Conservation (phyloP, 2,113 vertebrate species). For the Leptobrachium ailaonicum region DNA sequence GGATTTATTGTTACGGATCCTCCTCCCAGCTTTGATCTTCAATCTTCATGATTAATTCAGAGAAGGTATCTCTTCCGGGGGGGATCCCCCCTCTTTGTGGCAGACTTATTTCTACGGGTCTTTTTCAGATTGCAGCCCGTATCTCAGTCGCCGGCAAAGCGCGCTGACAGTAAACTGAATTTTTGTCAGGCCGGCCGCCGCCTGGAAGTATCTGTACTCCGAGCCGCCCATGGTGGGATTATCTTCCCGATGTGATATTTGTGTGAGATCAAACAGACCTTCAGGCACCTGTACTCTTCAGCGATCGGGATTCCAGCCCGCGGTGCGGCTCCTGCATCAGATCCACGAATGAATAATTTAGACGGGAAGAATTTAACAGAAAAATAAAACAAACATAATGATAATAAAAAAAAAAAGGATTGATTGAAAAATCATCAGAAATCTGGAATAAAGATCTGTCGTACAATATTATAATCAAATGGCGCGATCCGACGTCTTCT, state of each 20-base stretch:
- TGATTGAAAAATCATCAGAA: too few relatives aligned
- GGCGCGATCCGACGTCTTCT: too few relatives aligned
- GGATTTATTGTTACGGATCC: too few relatives aligned
- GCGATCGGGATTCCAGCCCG: background rate
- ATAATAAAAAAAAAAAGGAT: too few relatives aligned
- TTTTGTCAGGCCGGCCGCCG: background rate
- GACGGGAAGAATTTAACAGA: background rate
- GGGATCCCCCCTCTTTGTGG: background rate
- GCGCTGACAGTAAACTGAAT: background rate
- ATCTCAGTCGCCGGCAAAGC: slow-evolving; percentile 19
- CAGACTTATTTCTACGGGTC: slow-evolving; percentile 1
- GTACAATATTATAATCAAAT: too few relatives aligned
- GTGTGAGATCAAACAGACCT: background rate
- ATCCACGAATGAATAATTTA: background rate
- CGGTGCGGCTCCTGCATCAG: background rate
- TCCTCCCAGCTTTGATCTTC: slow-evolving; percentile 18
- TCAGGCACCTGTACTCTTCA: background rate
- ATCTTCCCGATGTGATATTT: background rate
- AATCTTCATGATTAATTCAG: slow-evolving; percentile 35
- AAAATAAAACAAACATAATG: too few relatives aligned
- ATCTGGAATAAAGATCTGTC: too few relatives aligned
- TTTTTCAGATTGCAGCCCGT: background rate
- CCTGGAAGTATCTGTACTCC: background rate
- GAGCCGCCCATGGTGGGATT: background rate
- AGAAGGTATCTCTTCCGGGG: background rate